Base-by-base conservation (phyloP, 2,113 vertebrate species). In the Eulacestoma nigropectus region DNA sequence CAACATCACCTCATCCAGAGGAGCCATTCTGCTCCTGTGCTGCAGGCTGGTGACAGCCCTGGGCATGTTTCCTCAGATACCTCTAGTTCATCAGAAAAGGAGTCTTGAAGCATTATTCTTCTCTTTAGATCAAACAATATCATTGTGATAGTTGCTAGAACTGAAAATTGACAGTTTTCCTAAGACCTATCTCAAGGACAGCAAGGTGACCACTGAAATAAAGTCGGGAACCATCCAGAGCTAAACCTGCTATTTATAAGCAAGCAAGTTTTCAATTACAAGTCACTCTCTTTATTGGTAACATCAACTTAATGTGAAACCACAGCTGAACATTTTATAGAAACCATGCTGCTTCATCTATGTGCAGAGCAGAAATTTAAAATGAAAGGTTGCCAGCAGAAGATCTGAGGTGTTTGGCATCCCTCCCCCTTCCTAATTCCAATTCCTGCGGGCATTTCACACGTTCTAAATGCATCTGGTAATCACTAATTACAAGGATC, bases 391-490 rank as follows among this genome's bases (percentile, higher is more conserved):
- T 86, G 73, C 85, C 90, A 96, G 67, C 70, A 85, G 83, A 96
- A 77, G 82, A 87, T 69, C 84, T 91, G 62, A 95, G 84, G 84
- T 81, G 57, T 89, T 88, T 78, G 81, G 32, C 46, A 75, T 44
- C 50, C 22, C 93, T 41, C 62, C 62, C 32, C 64, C n/a, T 62
- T 46, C 39, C n/a, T 39, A 87, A 95, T 93, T 91, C 82, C 77
- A 77, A 42, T 81, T 93, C 47, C 93, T 90, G 27, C 84, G 95
- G 85, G 81, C 87, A 92, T 67, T 97, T 95, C 92, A 82, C 95
- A 96, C 94, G 16, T 96, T 96, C 92, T 74, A 92, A 87, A 84
- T 75, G 39, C 89, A 94, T 94, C 93, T 97, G 96, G 94, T 97
- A 96, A 95, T 93, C 93, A 94, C 84, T 93, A 91, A 96, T 96